Conservation (phyloP, 2,888 invertebrate species). For the Nomada ferruginata region DNA sequence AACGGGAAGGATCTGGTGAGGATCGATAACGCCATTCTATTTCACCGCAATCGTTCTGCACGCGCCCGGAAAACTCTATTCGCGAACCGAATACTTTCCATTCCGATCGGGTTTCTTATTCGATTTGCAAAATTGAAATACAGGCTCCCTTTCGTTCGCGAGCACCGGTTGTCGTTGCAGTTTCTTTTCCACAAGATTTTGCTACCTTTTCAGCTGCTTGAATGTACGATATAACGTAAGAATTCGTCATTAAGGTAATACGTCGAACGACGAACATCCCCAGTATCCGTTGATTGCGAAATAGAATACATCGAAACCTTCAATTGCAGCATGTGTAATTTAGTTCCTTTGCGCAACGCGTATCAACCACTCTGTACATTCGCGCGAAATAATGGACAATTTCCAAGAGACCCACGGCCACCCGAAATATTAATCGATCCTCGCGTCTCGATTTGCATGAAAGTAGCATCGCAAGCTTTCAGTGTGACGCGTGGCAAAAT, state of each 20-base stretch:
- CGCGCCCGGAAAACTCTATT: neutral
- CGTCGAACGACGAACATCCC: too few relatives aligned
- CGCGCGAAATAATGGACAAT: neutral
- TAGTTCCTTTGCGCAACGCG: too few relatives aligned
- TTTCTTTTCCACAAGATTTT: too few relatives aligned
- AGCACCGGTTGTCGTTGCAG: too few relatives aligned
- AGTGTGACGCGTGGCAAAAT: too few relatives aligned
- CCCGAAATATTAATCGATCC: neutral
- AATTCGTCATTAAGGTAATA: too few relatives aligned
- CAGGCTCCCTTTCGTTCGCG: too few relatives aligned
- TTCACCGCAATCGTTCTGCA: constrained; percentile 18
- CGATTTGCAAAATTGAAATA: neutral
- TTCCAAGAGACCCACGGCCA: neutral
- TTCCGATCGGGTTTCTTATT: neutral
- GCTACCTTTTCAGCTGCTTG: too few relatives aligned
- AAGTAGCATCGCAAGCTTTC: constrained; percentile 4
- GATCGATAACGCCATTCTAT: constrained; percentile 37
- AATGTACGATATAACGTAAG: too few relatives aligned
- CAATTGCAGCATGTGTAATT: too few relatives aligned
- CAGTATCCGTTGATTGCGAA: too few relatives aligned
- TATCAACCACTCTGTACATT: neutral
- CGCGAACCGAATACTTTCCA: neutral
- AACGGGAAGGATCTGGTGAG: constrained; percentile 79
- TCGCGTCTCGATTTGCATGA: constrained; percentile 15
- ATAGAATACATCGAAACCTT: too few relatives aligned